Percentiles rank a stretch among this genome's conserved stretches.
These are phyloP conservation scores for Smithornis capensis DNA, from an alignment of 2,113 vertebrate genomes.

Conservation along the genomic window DNA sequence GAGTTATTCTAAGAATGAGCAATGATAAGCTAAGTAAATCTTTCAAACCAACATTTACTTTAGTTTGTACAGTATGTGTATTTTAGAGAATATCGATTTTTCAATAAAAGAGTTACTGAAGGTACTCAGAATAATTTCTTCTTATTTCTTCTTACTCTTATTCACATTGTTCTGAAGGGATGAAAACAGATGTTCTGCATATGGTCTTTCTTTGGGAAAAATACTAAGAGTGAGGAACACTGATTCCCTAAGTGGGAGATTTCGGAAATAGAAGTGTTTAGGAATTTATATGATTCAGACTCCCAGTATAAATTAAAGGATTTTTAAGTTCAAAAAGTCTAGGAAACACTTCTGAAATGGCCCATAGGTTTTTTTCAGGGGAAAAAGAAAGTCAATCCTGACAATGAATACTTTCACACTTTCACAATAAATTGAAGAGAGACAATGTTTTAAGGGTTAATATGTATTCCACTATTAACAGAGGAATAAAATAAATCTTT, in stretches of 20 bases:
- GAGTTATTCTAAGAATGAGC: background rate
- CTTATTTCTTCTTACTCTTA: no score
- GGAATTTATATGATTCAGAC: background rate
- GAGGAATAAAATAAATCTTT: conserved; percentile 3
- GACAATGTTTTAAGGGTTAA: background rate
- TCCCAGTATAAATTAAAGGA: background rate
- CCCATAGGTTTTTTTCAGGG: background rate
- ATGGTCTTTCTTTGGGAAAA: background rate
- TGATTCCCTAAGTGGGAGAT: background rate
- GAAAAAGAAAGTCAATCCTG: background rate
- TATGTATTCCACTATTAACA: background rate
- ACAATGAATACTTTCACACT: conserved; percentile 7
- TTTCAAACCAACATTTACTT: conserved; percentile 2
- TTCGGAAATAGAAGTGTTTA: background rate
- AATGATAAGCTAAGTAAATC: background rate
- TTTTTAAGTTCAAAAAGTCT: conserved; percentile 8
- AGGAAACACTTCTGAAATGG: background rate
- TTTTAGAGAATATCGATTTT: conserved; percentile 5
- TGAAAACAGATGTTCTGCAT: background rate
- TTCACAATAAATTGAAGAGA: background rate
- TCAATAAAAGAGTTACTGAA: background rate
- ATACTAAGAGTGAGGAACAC: background rate
- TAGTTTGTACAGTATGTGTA: background rate
- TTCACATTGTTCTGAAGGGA: background rate
- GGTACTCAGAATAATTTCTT: background rate